Base-by-base conservation (phyloP, 1,140 invertebrate genomes). In the Bombus terrestris region DNA sequence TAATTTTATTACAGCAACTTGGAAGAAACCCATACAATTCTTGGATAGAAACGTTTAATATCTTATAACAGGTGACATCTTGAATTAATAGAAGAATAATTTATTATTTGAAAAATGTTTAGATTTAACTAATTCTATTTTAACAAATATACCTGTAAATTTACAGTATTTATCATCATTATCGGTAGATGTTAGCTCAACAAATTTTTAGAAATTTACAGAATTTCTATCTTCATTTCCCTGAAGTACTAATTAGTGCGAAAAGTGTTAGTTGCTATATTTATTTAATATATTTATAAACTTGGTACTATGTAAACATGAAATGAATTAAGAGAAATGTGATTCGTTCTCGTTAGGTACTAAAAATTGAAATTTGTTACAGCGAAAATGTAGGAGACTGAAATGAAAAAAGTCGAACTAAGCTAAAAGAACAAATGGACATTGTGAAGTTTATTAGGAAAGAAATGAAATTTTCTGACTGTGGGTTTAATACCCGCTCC, bases 391-490 rank as follows among this genome's bases (percentile, higher is more conserved):
- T 10, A 8, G 22, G 1, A 1, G n/a, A 35, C 13, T 13, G 3
- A 62, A 41, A 73, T 43, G 39, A 43, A 15, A 72, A 39, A 59
- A 41, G 22, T 22, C 22, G 1, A n/a, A 18, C 39, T 8, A 28
- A 53, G 35, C 53, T 68, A 68, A 83, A 83, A 37, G 32, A 53
- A 83, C 39, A 66, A 83, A 76, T 53, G 62, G 43, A 72, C 68
- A 73, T 47, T 28, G 47, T 57, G 53, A 88, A 89, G 78, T 88
- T 89, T 69, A 81, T 83, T 71, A 64, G 43, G 57, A 39, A 82
- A 86, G 79, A 86, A 88, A 88, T 88, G 87, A 80, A 88, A 89
- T 86, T 89, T 73, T 85, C 88, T 25, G 53, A 35, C 43, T 75
- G 73, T 81, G 80, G 71, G 73, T 88, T 89, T 88, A 89, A 88